Evolutionary conservation across 1,140 invertebrate species (phyloP), one percentile per base, ranked within the genome.

Genomic region (Babylonia areolata): DNA sequence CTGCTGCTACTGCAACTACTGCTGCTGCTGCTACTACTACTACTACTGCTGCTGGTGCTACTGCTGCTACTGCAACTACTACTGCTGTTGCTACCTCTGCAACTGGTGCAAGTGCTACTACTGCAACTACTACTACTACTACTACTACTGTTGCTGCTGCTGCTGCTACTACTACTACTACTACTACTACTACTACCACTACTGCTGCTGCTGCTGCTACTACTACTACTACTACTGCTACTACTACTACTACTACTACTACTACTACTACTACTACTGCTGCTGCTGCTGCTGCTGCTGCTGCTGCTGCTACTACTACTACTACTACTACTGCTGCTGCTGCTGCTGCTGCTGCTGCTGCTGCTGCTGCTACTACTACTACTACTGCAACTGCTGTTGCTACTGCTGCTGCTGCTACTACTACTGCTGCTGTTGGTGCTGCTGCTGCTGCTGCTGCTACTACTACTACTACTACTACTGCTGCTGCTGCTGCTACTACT

Each of bases 1-100:
- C n/a, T n/a, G n/a, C n/a, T n/a, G n/a, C n/a, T n/a, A n/a, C n/a
- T n/a, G n/a, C n/a, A n/a, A 46, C 42, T 46, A 46, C 42, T 46
- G 15, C 42, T 46, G 42, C 42, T 46, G 42, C 42, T 46, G 42
- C 42, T 46, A 15, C 42, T 46, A 46, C 5, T 46, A 46, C 42
- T 6, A 5, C 5, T 6, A 46, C 42, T 6, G 15, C 42, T 46
- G 15, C 42, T 37, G 20, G 5, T 73, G 20, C 71, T 9, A 73
- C 71, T 73, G 35, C 71, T 73, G 20, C 71, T 73, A 37, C 71
- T 75, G 28, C 77, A 83, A 83, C 77, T 83, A 83, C 37, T 85
- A 82, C 78, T 77, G 81, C 85, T 83, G n/a, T n/a, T 77, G 81
- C 78, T 82, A 81, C 77, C 39, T 82, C 85, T 85, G 81, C 69